phyloP scores from a whole-genome alignment of 2,113 vertebrate genomes.

The Tachycineta bicolor region DNA sequence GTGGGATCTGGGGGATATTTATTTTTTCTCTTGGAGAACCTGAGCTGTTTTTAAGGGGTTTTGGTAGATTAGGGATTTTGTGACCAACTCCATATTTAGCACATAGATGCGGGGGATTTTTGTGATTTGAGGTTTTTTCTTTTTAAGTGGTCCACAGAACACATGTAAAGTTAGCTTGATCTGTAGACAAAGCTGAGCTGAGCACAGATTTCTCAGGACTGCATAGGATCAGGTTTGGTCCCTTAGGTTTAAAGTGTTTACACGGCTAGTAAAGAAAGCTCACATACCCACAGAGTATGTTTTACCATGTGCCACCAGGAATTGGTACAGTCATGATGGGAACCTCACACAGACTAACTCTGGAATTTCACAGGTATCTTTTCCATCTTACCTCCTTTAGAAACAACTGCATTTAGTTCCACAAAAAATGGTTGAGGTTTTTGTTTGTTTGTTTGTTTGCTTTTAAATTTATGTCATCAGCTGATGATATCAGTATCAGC shows the following conservation, averaged over 20 bases:
- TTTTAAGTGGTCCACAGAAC: not conserved
- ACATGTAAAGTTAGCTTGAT: rapidly evolving
- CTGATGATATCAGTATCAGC: not conserved
- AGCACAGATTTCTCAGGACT: not conserved
- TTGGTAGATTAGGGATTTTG: not conserved
- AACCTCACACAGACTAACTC: not conserved
- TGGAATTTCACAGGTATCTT: not conserved
- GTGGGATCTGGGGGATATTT: not conserved
- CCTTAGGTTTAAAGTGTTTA: not conserved
- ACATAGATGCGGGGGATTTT: rapidly evolving
- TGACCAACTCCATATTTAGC: not conserved
- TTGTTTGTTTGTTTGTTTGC: not conserved
- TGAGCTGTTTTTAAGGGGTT: not conserved
- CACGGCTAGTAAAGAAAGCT: not conserved
- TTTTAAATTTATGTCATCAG: not conserved
- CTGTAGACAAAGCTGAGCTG: not conserved
- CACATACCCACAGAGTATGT: not conserved
- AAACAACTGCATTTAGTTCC: not conserved
- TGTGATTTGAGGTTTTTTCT: not conserved
- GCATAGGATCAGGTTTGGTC: not conserved
- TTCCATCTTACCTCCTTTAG: not conserved
- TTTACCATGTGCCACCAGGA: not conserved
- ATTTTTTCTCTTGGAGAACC: not conserved
- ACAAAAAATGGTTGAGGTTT: not conserved
- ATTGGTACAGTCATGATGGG: not conserved